Conservation (phyloP, 1,140 invertebrate species). For the Drosophila insularis region DNA sequence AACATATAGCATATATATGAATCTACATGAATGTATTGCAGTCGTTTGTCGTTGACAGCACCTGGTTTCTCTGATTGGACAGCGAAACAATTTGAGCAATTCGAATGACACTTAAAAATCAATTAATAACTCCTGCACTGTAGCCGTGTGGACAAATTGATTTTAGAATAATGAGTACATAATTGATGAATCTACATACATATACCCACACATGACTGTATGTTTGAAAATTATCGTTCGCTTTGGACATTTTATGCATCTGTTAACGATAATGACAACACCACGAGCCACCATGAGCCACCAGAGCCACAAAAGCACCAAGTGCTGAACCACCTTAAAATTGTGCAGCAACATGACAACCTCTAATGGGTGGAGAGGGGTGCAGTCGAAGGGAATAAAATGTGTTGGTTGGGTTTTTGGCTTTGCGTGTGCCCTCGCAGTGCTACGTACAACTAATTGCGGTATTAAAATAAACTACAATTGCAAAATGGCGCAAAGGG, state of each 20-base stretch:
- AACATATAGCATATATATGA: neutral
- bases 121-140: slow-evolving; percentile 51
- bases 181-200: slow-evolving; percentile 11
- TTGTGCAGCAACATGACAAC: slow-evolving; percentile 41
- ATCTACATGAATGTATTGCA: slow-evolving; percentile 14
- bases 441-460: slow-evolving; percentile 69
- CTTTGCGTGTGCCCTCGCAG: slow-evolving; percentile 18
- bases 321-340: slow-evolving; percentile 5
- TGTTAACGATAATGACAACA: slow-evolving; percentile 18
- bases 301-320: too few relatives aligned
- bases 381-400: neutral
- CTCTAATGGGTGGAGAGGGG: neutral
- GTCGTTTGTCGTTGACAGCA: slow-evolving; percentile 30
- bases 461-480: slow-evolving; percentile 80
- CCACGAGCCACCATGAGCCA: neutral
- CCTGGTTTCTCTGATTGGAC: slow-evolving; percentile 43
- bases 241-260: slow-evolving; percentile 28
- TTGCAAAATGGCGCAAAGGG: slow-evolving; percentile 71
- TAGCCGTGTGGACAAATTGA: slow-evolving; percentile 16
- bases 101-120: slow-evolving; percentile 65
- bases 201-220: neutral
- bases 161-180: slow-evolving; percentile 46
- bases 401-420: slow-evolving; percentile 23
- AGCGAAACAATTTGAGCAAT: slow-evolving; percentile 14
- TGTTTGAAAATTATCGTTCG: neutral